Conservation (phyloP, 2,888 invertebrate species). For the Mythimna loreyi region DNA sequence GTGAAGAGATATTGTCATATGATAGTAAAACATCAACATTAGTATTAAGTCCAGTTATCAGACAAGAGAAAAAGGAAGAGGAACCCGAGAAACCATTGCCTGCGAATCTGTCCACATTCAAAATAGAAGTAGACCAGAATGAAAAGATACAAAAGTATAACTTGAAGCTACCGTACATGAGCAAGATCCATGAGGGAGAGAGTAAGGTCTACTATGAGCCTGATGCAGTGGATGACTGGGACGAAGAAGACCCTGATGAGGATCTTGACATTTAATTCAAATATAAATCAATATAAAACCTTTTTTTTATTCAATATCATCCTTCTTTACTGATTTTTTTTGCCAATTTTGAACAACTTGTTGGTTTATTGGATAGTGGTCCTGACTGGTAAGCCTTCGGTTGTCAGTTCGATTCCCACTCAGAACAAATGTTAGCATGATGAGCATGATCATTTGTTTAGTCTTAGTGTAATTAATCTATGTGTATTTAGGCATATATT, state of each 20-base stretch:
- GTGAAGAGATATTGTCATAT: slow-evolving; percentile 81
- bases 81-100: slow-evolving; percentile 83
- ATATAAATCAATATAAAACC: background rate
- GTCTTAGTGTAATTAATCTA: too few species aligned
- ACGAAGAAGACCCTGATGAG: slow-evolving; percentile 97
- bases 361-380: too few species aligned
- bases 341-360: too few species aligned
- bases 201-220: slow-evolving; percentile 94
- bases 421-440: too few species aligned
- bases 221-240: slow-evolving; percentile 95
- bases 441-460: too few species aligned
- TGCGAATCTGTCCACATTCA: slow-evolving; percentile 91
- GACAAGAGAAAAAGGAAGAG: slow-evolving; percentile 73
- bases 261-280: slow-evolving; percentile 92
- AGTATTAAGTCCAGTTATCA: slow-evolving; percentile 74
- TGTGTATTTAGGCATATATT: too few species aligned
- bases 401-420: too few species aligned
- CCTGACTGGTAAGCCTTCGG: too few species aligned
- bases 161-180: slow-evolving; percentile 92
- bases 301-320: slow-evolving; percentile 1
- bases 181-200: slow-evolving; percentile 87
- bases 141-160: slow-evolving; percentile 91
- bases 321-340: background rate
- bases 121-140: slow-evolving; percentile 91
- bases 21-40: slow-evolving; percentile 76